phyloP scores from a whole-genome alignment of 2,797 vertebrate genomes.

The Coilia nasus region DNA sequence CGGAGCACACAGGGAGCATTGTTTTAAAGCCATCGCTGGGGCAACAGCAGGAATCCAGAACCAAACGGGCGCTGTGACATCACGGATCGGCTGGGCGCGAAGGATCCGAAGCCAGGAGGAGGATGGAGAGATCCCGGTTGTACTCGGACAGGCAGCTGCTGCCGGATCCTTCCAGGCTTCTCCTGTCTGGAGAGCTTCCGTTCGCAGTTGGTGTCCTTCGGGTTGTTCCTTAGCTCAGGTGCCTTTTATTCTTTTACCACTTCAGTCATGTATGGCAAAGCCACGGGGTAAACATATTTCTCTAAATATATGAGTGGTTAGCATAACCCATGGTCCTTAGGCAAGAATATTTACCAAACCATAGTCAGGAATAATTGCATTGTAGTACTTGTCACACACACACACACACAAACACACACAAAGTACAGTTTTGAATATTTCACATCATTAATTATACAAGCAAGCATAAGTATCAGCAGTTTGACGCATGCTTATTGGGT shows the following conservation, averaged over 20 bases:
- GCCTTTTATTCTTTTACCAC: not conserved
- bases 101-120: conserved; percentile 40
- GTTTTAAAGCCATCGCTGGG: conserved; percentile 62
- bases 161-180: conserved; percentile 9
- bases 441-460: not conserved
- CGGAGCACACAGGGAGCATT: conserved; percentile 69
- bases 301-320: no score
- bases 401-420: no score
- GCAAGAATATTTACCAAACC: no score
- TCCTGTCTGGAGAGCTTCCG: conserved; percentile 20
- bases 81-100: conserved; percentile 41
- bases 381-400: no score
- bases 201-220: not conserved
- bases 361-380: no score
- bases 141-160: conserved; percentile 35
- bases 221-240: not conserved
- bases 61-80: conserved; percentile 58
- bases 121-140: conserved; percentile 42
- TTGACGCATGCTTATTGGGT: not conserved
- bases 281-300: no score
- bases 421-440: not conserved
- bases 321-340: no score
- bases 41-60: conserved; percentile 62
- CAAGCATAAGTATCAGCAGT: not conserved
- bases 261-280: not conserved